Base-by-base conservation (phyloP, 1,140 invertebrate species). In the Spodoptera litura region DNA sequence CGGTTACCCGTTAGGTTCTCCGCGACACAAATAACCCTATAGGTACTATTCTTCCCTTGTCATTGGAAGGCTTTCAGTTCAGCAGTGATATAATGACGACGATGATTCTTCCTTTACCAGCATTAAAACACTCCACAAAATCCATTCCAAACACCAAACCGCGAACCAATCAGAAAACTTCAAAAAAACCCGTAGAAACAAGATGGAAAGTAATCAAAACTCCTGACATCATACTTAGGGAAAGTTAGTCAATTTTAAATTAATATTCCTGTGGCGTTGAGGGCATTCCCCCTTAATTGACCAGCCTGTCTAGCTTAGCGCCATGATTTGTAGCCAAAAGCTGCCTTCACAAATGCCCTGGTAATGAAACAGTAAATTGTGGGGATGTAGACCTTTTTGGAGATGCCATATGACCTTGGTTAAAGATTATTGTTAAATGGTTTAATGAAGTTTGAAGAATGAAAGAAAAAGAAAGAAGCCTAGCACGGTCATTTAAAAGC, bases 281-380 rank as follows among this genome's bases (percentile, higher is more conserved):
- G 53, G 25, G 59, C 38, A 20, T 75, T 53, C 10, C 25, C 62
- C 59, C 59, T 75, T 74, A 74, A 75, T 75, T 75, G 58, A 12
- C 12, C 35, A 27, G 31, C 49, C 71, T 13, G n/a, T 8, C 15
- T 20, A 51, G 59, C 59, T 75, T 75, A 75, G 51, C 49, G 27
- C 1, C 0, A 64, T 75, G 73, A 75, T 75, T 75, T 75, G 58
- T 75, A 44, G 55, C 11, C 15, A 61, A 64, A 13, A 64, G 25
- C 59, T 51, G 44, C 56, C 55, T 10, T 31, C 35, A 51, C 35
- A 59, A 62, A 62, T 64, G 64, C 59, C 27, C 27, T 75, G 49
- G 27, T 75, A 75, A 75, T 64, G 44, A 75, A 75, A 75, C 13
- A 38, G 73, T 75, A 75, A 75, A 64, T 74, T 52, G 44, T 44